Percentiles rank a stretch among this genome's conserved stretches.
These are phyloP conservation scores for Scaptomyza tumidula DNA, from an alignment of 2,888 invertebrate species.

Conservation along the genomic window DNA sequence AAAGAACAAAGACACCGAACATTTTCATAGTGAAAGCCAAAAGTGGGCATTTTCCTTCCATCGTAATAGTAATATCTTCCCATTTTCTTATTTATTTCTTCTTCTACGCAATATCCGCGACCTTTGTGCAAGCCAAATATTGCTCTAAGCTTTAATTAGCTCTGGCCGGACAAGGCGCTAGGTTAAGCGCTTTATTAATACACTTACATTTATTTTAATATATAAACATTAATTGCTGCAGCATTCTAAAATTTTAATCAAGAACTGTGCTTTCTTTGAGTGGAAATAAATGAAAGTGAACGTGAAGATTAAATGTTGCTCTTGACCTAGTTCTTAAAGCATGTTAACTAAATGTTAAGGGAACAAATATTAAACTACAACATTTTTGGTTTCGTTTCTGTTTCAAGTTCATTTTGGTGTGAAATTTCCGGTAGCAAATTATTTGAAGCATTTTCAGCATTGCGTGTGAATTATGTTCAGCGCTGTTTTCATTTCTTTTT, in stretches of 20 bases:
- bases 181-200: conserved; percentile 35
- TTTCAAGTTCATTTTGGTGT: conserved; percentile 24
- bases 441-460: conserved; percentile 53
- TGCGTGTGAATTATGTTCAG: conserved; percentile 58
- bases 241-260: conserved; percentile 19
- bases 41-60: conserved; percentile 12
- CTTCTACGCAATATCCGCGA: background rate
- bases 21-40: conserved; percentile 43
- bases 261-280: background rate
- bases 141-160: conserved; percentile 54
- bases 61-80: conserved; percentile 3
- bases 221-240: background rate
- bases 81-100: conserved; percentile 3
- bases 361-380: conserved; percentile 7
- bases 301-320: background rate
- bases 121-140: conserved; percentile 44
- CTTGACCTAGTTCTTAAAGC: conserved; percentile 2
- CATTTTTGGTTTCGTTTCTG: background rate
- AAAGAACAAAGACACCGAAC: conserved; percentile 61
- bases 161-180: conserved; percentile 9
- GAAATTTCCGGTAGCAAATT: conserved; percentile 59
- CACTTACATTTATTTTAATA: background rate
- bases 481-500: conserved; percentile 46
- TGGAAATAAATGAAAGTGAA: background rate
- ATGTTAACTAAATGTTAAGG: conserved; percentile 5